Evolutionary conservation across 2,113 vertebrate species (phyloP), one percentile per base, ranked within the genome.

Genomic region (Onychostruthus taczanowskii): DNA sequence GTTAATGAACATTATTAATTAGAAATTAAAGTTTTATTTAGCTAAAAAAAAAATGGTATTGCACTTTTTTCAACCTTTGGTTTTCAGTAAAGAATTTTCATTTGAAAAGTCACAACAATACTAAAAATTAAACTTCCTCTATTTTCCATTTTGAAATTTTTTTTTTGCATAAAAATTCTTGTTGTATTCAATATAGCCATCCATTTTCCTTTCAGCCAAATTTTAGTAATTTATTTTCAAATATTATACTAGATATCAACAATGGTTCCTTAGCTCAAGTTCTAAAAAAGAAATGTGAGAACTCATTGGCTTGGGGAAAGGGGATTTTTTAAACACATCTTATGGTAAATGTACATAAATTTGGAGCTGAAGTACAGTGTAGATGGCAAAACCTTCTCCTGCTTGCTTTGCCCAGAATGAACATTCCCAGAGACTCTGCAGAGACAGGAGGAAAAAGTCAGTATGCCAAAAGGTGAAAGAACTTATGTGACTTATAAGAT

Each of bases 401-500:
- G 18, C 15, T 78, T 84, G 27, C 33, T 27, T 89, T 84, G 6
- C 9, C 18, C 9, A 37, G 33, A 76, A 30, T 58, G 44, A 55
- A 39, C 27, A 21, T n/a, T 88, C 24, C 24, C 11, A n/a, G 4
- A 31, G 5, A 6, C 16, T 87, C 33, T 87, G 35, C 39, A 56
- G 10, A 82, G 26, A 43, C 10, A 72, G 24, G 9, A 84, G 4
- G 17, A 26, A 87, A 63, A 89, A 39, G 52, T 24, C 61, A 35
- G 1, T 67, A 15, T 0, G 1, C 37, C 44, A 61, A 68, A 89
- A 74, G 7, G 11, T 67, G 8, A 59, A 70, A 78, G 64, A 24
- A 31, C 2, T 0, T 7, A 7, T 6, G 2, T 5, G 27, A 72
- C 31, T 67, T 35, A 69, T 0, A 28, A 89, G 52, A 63, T 63